Conservation (phyloP, 30 jellyfish, hydroid and myxozoan species). For the Pelagia noctiluca region DNA sequence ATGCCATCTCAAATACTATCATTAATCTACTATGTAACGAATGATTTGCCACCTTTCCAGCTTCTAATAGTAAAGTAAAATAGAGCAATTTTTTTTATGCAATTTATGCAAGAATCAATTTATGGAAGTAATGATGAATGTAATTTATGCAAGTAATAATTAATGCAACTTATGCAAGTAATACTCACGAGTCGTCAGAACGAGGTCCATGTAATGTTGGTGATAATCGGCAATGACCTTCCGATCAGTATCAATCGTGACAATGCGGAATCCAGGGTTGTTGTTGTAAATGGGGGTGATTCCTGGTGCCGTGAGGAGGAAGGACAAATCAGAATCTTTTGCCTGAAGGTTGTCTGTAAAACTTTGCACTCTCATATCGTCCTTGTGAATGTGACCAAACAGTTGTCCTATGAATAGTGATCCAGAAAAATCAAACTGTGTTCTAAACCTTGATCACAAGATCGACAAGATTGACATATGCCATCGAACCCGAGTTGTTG, state of each 20-base stretch:
- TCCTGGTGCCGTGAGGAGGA: conserved; percentile 80
- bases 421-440: not conserved
- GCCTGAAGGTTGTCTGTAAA: conserved; percentile 10
- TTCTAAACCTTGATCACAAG: too few relatives aligned
- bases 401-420: conserved; percentile 69
- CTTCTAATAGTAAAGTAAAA: not conserved
- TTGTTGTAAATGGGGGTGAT: conserved; percentile 79
- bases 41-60: not conserved
- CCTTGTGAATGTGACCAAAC: conserved; percentile 92
- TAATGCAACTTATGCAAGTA: too few relatives aligned
- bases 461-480: too few relatives aligned
- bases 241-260: conserved; percentile 41
- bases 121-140: too few relatives aligned
- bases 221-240: conserved; percentile 65
- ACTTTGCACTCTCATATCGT: conserved; percentile 65
- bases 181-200: conserved; percentile 80
- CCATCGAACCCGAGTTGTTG: too few relatives aligned
- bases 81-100: too few relatives aligned
- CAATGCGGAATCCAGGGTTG: conserved; percentile 92
- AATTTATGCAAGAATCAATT: too few relatives aligned
- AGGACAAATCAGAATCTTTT: conserved; percentile 8
- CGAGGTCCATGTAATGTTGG: conserved; percentile 82
- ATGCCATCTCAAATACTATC: conserved; percentile 82
- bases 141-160: too few relatives aligned
- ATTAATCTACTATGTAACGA: conserved; percentile 74